Percentiles rank a stretch among this genome's conserved stretches.
phyloP scores from a whole-genome alignment of 2,113 vertebrate genomes.

The Solea solea region DNA sequence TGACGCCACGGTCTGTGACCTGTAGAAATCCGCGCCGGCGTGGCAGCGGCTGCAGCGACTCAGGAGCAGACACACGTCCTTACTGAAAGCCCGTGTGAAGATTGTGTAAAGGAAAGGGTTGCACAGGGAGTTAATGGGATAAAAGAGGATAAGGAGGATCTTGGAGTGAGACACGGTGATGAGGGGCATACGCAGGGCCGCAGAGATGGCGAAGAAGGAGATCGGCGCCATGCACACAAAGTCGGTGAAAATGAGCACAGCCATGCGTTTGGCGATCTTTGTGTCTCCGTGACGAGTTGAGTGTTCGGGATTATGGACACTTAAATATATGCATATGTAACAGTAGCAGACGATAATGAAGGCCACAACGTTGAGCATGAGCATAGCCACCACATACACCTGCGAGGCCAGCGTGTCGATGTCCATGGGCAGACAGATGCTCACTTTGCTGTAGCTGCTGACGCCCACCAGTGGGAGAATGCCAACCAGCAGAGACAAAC shows the following conservation, averaged over 20 bases:
- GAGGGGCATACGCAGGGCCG: slow-evolving; percentile 89
- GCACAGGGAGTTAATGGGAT: slow-evolving; percentile 93
- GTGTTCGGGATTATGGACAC: slow-evolving; percentile 87
- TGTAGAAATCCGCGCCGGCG: slow-evolving; percentile 78
- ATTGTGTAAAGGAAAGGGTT: slow-evolving; percentile 95
- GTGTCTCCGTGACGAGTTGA: slow-evolving; percentile 86
- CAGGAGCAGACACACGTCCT: slow-evolving; percentile 87
- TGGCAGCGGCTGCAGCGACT: slow-evolving; percentile 85
- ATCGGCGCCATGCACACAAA: slow-evolving; percentile 96
- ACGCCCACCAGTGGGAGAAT: slow-evolving; percentile 89
- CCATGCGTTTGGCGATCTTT: slow-evolving; percentile 94
- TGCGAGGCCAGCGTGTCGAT: slow-evolving; percentile 86
- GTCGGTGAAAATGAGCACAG: slow-evolving; percentile 93
- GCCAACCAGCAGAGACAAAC: slow-evolving; percentile 85
- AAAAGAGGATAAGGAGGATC: slow-evolving; percentile 93
- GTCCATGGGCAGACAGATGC: slow-evolving; percentile 96
- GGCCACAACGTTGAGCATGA: slow-evolving; percentile 86
- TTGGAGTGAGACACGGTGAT: slow-evolving; percentile 95
- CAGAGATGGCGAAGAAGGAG: slow-evolving; percentile 94
- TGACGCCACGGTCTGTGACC: slow-evolving; percentile 80
- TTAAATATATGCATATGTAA: slow-evolving; percentile 90
- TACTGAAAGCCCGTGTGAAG: slow-evolving; percentile 90
- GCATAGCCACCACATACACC: slow-evolving; percentile 86
- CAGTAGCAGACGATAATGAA: slow-evolving; percentile 89
- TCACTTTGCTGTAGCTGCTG: slow-evolving; percentile 93